phyloP scores from a whole-genome alignment of 2,113 vertebrate species.

The Ptilonorhynchus violaceus region DNA sequence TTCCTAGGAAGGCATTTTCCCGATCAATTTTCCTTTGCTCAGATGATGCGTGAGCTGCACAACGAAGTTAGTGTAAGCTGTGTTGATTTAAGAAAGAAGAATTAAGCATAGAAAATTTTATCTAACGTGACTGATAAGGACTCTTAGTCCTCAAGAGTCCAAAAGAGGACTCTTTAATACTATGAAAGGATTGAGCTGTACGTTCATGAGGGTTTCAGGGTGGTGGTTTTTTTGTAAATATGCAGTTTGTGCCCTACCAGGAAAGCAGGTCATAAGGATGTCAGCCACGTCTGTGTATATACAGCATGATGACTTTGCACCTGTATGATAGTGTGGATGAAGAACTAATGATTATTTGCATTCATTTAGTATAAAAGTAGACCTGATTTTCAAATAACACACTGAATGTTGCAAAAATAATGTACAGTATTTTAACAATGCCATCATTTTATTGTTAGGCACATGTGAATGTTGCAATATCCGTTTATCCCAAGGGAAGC shows the following conservation, averaged over 20 bases:
- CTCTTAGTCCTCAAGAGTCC: too few species aligned
- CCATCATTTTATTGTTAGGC: not conserved
- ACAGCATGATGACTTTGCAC: not conserved
- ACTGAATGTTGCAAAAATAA: not conserved
- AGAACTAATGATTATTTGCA: not conserved
- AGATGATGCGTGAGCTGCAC: not conserved
- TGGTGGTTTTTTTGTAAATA: not conserved
- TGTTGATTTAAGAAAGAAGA: not conserved
- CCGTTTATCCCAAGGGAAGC: not conserved
- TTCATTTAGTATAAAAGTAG: not conserved
- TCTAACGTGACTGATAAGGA: rapidly evolving
- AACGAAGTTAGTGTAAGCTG: rapidly evolving
- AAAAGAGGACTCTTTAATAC: not conserved
- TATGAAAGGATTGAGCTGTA: not conserved
- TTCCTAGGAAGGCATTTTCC: not conserved
- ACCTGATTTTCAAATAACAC: not conserved
- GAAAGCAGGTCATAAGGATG: not conserved
- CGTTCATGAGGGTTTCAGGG: not conserved
- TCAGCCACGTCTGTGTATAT: not conserved
- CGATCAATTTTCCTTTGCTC: not conserved
- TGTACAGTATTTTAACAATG: not conserved
- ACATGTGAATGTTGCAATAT: not conserved
- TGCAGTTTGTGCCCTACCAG: not conserved
- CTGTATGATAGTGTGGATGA: not conserved
- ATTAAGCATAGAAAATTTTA: not conserved